Evolutionary conservation across 1,140 invertebrate genomes (phyloP).

Genomic region (Hermetia illucens): DNA sequence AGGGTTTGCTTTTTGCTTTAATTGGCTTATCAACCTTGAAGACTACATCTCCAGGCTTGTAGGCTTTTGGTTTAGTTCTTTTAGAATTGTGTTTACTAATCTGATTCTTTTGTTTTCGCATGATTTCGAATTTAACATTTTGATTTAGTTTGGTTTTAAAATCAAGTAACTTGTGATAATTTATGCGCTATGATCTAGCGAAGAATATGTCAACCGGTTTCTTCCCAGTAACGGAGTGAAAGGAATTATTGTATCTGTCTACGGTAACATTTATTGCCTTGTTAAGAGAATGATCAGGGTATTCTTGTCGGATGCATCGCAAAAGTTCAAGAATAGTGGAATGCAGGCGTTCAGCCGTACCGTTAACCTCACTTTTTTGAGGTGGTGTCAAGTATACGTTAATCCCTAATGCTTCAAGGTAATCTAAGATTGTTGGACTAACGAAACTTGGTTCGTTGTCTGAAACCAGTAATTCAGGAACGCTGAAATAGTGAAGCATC

Average conservation of each 20-base stretch:
- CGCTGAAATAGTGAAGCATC: not conserved
- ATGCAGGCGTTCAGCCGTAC: slow-evolving; percentile 4
- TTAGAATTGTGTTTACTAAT: too few relatives aligned
- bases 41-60: too few relatives aligned
- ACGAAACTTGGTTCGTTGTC: slow-evolving; percentile 5
- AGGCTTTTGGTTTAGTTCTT: too few relatives aligned
- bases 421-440: slow-evolving; percentile 2
- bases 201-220: too few relatives aligned
- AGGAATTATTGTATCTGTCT: slow-evolving; percentile 3
- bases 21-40: too few relatives aligned
- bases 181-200: too few relatives aligned
- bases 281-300: slow-evolving; percentile 1
- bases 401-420: not conserved
- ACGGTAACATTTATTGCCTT: slow-evolving; percentile 1
- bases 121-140: too few relatives aligned
- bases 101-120: too few relatives aligned
- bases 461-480: not conserved
- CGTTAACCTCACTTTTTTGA: slow-evolving; percentile 6
- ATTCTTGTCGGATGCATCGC: slow-evolving; percentile 2
- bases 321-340: slow-evolving; percentile 6
- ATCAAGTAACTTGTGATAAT: too few relatives aligned
- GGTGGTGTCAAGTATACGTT: slow-evolving; percentile 2
- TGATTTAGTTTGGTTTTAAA: too few relatives aligned
- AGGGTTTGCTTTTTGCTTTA: too few relatives aligned
- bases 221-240: too few relatives aligned